Base-by-base conservation (phyloP, 2,113 vertebrate species). In the Machaerirhynchus nigripectus region DNA sequence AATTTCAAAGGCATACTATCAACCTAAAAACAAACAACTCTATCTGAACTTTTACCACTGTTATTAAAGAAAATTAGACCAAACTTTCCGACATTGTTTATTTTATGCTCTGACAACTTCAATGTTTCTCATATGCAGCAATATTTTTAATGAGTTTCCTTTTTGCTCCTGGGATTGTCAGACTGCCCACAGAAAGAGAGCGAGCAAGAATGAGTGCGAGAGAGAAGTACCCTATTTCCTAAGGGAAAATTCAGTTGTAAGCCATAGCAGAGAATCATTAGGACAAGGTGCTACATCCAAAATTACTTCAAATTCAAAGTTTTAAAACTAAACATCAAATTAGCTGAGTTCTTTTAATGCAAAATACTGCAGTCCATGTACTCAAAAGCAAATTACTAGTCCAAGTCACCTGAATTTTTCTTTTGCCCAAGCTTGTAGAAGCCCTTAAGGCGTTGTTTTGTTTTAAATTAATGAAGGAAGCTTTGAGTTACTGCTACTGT, bases 171-270 rank as follows among this genome's bases (percentile, higher is more conserved):
- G 64, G 79, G 71, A 57, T 88, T 88, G 73, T 59, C 60, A 87
- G 71, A 71, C 7, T 95, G 89, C 89, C 93, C 93, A 87, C 16
- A 79, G 69, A 92, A 92, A 44, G n/a, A 68, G 6, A 82, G 19
- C 0, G 0, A 60, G 55, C 0, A 0, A 75, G 46, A 6, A 2
- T 0, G 1, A 47, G 15, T 17, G 53, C 61, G n/a, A 67, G 30
- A 57, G 13, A 39, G 14, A 93, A 89, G 15, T 27, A 64, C 13
- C 3, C 40, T 44, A 11, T 40, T 84, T 92, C 60, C 87, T 47
- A 37, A 57, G 60, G 59, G 80, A 90, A 93, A 93, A 86, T 8
- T 53, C 42, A 55, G 8, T 9, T 61, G 27, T 28, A 80, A 85
- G 22, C 21, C 33, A 69, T 2, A 61, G 65, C 33, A 80, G 27